These are phyloP conservation scores for Cryptoblepharus egeriae DNA, from an alignment of 2,797 vertebrate genomes.

Conservation along the genomic window DNA sequence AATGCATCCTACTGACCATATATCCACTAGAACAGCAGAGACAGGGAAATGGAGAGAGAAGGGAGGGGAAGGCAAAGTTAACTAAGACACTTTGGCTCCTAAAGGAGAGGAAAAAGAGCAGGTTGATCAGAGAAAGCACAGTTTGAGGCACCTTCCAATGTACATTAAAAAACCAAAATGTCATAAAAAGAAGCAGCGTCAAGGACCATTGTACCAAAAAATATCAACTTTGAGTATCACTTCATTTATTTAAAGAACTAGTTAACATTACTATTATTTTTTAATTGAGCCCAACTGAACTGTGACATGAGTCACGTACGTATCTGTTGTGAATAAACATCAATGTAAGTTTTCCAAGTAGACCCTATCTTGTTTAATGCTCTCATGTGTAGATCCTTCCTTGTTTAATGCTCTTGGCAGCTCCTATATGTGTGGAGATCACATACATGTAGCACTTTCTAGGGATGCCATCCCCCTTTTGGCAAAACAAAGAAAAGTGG, in stretches of 20 bases:
- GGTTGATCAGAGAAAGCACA: slow-evolving; percentile 74
- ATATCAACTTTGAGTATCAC: slow-evolving; percentile 5
- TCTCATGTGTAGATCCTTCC: too few relatives aligned
- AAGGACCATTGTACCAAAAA: slow-evolving; percentile 20
- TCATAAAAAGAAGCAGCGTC: slow-evolving; percentile 40
- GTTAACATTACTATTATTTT: background rate
- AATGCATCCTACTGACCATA: slow-evolving; percentile 99
- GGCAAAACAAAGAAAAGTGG: background rate
- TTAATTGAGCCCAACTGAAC: background rate
- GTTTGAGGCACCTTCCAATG: slow-evolving; percentile 54
- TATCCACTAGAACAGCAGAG: slow-evolving; percentile 93
- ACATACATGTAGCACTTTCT: background rate
- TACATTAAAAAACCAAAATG: slow-evolving; percentile 41
- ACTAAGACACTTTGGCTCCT: slow-evolving; percentile 74
- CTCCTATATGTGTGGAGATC: too few relatives aligned
- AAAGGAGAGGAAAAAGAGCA: slow-evolving; percentile 74
- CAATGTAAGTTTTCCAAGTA: too few relatives aligned
- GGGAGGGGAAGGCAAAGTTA: slow-evolving; percentile 80
- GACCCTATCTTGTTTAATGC: background rate
- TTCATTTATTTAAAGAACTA: background rate
- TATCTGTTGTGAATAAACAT: too few relatives aligned
- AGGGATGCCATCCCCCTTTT: background rate
- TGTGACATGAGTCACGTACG: background rate
- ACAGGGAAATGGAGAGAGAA: slow-evolving; percentile 77
- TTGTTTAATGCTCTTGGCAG: too few relatives aligned